Evolutionary conservation across 2,797 vertebrate species (phyloP), one percentile per base, ranked within the genome.

Genomic region (Pyrocephalus nanus): DNA sequence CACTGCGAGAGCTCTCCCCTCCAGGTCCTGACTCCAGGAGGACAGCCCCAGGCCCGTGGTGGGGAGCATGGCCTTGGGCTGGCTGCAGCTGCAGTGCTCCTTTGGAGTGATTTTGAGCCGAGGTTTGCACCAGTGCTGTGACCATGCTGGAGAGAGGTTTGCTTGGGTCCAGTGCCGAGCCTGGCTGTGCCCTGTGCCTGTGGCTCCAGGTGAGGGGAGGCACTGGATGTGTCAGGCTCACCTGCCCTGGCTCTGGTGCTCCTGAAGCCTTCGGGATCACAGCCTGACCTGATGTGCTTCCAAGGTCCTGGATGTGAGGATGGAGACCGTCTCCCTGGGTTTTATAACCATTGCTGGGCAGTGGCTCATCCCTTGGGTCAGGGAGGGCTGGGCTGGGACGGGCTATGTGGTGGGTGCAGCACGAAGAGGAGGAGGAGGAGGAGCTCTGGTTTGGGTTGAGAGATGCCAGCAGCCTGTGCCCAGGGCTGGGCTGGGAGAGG

Each of bases 201-300:
- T 50, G 66, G 40, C 23, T 34, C 47, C 1, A 0, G 36, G 53
- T 14, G 34, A 62, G 26, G 13, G 32, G 40, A 50, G 75, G 27
- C 7, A 0, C 7, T 42, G 34, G 15, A 32, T 48, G 27, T 29
- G 30, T n/a, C 1, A 7, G 38, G 13, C 32, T 80, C 43, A 19
- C 34, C 64, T 32, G 21, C 60, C 54, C 4, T 38, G 8, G 25
- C 18, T 14, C 15, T 53, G 45, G 38, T 38, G 65, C 8, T 66
- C 69, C 60, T 2, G 0, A 40, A 64, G 32, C 61, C 5, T 0
- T 60, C 0, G 2, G 62, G 32, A 15, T 54, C 0, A 0, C 16
- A 22, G n/a, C 57, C 53, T 2, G 6, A 9, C 25, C 23, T 67
- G 48, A 10, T 0, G 4, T 20, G 40, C 34, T 50, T 90, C 36